These are phyloP conservation scores for Sphaeridia pumilis DNA, from an alignment of 2,888 invertebrate genomes.

Conservation along the genomic window DNA sequence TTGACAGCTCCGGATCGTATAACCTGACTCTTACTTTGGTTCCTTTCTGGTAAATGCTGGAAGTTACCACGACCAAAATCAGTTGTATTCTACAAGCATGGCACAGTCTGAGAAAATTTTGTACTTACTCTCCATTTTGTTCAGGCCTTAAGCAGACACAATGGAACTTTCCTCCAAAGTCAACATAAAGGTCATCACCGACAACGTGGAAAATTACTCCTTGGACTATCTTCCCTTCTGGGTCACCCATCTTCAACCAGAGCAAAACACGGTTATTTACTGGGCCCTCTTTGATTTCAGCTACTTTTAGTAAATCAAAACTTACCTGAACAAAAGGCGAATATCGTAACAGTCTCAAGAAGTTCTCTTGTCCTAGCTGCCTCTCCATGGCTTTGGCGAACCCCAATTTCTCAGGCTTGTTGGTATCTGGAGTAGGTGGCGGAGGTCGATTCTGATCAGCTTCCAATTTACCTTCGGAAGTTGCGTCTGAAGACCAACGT, in stretches of 20 bases:
- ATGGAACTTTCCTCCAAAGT: constrained; percentile 97
- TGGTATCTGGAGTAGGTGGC: too few species aligned
- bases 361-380: constrained; percentile 53
- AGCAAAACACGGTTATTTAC: not conserved
- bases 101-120: constrained; percentile 1
- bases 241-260: constrained; percentile 60
- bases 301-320: not conserved
- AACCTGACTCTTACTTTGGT: constrained; percentile 68
- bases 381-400: constrained; percentile 65
- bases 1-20: constrained; percentile 79
- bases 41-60: constrained; percentile 68
- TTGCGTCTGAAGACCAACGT: too few species aligned
- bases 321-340: constrained; percentile 83
- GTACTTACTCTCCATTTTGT: constrained; percentile 55
- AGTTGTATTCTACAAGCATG: too few species aligned
- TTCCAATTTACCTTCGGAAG: too few species aligned
- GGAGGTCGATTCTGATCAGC: too few species aligned
- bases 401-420: too few species aligned
- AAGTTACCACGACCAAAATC: too few species aligned
- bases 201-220: constrained; percentile 79
- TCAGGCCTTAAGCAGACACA: constrained; percentile 79
- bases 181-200: constrained; percentile 90
- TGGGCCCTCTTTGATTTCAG: not conserved
- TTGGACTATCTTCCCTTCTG: constrained; percentile 66
- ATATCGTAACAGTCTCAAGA: constrained; percentile 65